Evolutionary conservation across 2,888 invertebrate species (phyloP).

Genomic region (Tridacna crocea): DNA sequence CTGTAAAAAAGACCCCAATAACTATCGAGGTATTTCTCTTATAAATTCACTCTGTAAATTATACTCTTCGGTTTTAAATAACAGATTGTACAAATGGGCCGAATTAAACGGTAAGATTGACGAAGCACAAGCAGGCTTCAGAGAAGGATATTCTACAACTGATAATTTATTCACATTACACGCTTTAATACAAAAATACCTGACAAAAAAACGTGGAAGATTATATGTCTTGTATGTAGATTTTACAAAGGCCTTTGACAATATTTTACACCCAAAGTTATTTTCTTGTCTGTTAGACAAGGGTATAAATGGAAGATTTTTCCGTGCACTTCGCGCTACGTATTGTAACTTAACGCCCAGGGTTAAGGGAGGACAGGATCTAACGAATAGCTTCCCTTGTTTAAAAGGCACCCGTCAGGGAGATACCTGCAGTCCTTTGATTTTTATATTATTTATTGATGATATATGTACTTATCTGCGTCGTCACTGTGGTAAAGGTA

Average conservation of each 20-base stretch:
- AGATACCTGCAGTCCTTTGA: conserved; percentile 3
- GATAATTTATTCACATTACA: neutral
- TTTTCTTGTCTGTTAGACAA: neutral
- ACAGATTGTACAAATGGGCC: too few relatives aligned
- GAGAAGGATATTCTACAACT: neutral
- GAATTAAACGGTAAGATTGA: too few relatives aligned
- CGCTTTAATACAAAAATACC: neutral
- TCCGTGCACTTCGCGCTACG: neutral
- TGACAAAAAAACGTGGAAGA: neutral
- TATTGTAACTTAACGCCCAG: neutral
- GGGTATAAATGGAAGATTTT: neutral
- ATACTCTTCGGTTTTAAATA: too few relatives aligned
- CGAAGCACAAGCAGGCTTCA: neutral
- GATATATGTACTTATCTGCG: neutral
- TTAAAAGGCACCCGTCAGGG: neutral
- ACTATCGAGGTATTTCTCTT: too few relatives aligned
- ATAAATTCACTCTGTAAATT: too few relatives aligned
- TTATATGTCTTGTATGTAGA: neutral
- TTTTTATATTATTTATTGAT: neutral
- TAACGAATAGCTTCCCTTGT: neutral
- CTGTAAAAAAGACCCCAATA: too few relatives aligned
- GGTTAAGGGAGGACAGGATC: neutral
- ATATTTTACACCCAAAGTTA: neutral
- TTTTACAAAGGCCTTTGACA: conserved; percentile 11
- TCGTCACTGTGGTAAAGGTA: too few relatives aligned